These are phyloP conservation scores for Dorcus hopei DNA, from an alignment of 2,888 invertebrate species.

Conservation along the genomic window DNA sequence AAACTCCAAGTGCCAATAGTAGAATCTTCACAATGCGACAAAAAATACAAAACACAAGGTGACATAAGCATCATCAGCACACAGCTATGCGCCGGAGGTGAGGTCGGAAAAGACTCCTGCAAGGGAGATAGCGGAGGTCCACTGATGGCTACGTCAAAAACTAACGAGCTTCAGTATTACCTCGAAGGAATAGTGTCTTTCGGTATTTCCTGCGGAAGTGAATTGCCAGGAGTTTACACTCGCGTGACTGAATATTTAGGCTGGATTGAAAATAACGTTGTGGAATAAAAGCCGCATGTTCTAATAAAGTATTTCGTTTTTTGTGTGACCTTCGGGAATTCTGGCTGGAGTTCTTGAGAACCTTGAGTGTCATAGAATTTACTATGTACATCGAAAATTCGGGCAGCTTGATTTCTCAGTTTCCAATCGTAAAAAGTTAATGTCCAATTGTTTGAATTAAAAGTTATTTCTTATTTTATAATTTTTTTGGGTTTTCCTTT, in stretches of 20 bases:
- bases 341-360: too few species aligned
- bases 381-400: too few species aligned
- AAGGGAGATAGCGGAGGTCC: conserved; percentile 56
- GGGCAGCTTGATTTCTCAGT: too few species aligned
- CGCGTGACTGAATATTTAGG: conserved; percentile 55
- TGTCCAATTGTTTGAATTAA: too few species aligned
- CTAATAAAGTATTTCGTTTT: too few species aligned
- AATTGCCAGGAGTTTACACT: conserved; percentile 65
- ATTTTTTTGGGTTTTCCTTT: too few species aligned
- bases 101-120: conserved; percentile 63
- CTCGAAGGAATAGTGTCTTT: conserved; percentile 57
- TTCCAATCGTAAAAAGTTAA: too few species aligned
- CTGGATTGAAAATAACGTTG: conserved; percentile 52
- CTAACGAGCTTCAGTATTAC: conserved; percentile 45
- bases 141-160: conserved; percentile 54
- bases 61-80: conserved; percentile 26
- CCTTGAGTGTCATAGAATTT: too few species aligned
- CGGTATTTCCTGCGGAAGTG: conserved; percentile 51
- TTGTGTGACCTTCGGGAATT: too few species aligned
- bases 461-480: too few species aligned
- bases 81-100: conserved; percentile 69
- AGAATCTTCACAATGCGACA: conserved; percentile 53
- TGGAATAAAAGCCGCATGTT: too few species aligned
- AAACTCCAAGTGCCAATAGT: conserved; percentile 61
- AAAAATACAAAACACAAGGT: conserved; percentile 18